phyloP scores from a whole-genome alignment of 2,113 vertebrate genomes.

The Oncorhynchus tshawytscha region DNA sequence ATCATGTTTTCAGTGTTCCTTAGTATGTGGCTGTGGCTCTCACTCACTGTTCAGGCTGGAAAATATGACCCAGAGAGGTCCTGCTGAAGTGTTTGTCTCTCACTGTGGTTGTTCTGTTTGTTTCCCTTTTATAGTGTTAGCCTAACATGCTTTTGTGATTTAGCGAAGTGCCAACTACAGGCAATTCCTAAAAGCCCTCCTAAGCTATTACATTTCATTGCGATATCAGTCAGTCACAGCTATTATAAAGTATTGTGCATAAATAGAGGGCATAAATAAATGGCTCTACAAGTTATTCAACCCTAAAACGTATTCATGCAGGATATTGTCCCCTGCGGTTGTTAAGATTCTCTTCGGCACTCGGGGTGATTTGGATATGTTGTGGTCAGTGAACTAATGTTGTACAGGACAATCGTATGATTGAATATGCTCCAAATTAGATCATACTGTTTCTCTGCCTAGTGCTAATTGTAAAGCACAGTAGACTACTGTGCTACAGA shows the following conservation, averaged over 20 bases:
- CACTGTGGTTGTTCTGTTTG: slow-evolving; percentile 25
- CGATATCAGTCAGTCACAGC: neutral
- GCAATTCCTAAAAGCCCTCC: slow-evolving; percentile 9
- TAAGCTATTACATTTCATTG: slow-evolving; percentile 14
- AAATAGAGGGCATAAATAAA: neutral
- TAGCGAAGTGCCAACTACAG: slow-evolving; percentile 20
- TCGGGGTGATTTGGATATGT: slow-evolving; percentile 1
- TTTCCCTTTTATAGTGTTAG: neutral
- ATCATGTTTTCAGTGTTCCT: neutral
- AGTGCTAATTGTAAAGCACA: slow-evolving; percentile 26
- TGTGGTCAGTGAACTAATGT: slow-evolving; percentile 5
- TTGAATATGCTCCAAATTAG: slow-evolving; percentile 24
- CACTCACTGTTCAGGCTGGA: slow-evolving; percentile 30
- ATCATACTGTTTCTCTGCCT: slow-evolving; percentile 17
- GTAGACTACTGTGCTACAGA: slow-evolving; percentile 19
- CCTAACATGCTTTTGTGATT: slow-evolving; percentile 6
- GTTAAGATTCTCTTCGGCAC: slow-evolving; percentile 1
- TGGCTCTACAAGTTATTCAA: slow-evolving; percentile 8
- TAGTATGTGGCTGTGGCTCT: neutral
- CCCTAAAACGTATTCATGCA: slow-evolving; percentile 7
- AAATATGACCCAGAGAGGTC: slow-evolving; percentile 32
- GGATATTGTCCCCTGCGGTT: neutral
- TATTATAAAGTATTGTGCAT: slow-evolving; percentile 18
- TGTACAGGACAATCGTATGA: slow-evolving; percentile 12
- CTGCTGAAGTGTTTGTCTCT: slow-evolving; percentile 10